A percentile compares a stretch with the other conserved stretches of the same genome.
Evolutionary conservation across 2,888 invertebrate species (phyloP).

Genomic region (Cheilosia scutellata): DNA sequence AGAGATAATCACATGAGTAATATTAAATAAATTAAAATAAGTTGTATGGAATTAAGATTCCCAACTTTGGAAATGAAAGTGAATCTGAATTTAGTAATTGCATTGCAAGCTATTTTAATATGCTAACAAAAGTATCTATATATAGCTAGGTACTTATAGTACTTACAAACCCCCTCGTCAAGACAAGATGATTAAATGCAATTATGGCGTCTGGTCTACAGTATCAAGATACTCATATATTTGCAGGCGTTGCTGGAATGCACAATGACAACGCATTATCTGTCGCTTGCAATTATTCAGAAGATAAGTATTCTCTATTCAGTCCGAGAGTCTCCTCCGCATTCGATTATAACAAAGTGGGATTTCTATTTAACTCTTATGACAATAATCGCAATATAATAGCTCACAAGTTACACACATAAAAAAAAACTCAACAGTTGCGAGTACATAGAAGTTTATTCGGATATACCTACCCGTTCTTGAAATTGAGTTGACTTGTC

Average conservation of each 20-base stretch:
- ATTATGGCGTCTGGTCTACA: constrained; percentile 18
- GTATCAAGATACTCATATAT: not conserved
- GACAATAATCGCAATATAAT: constrained; percentile 17
- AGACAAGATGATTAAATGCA: constrained; percentile 21
- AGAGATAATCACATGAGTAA: constrained; percentile 40
- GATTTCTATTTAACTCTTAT: constrained; percentile 3
- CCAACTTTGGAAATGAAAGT: not conserved
- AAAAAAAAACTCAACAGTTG: not conserved
- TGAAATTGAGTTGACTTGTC: constrained; percentile 31
- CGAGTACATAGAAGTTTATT: constrained; percentile 12
- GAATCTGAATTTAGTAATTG: not conserved
- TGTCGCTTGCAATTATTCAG: constrained; percentile 10
- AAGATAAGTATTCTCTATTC: constrained; percentile 12
- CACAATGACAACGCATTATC: constrained; percentile 9
- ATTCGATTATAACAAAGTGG: constrained; percentile 15
- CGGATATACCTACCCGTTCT: constrained; percentile 9
- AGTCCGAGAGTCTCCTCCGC: constrained; percentile 10
- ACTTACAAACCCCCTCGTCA: not conserved
- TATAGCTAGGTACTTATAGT: not conserved
- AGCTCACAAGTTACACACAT: constrained; percentile 2
- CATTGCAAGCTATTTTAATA: not conserved
- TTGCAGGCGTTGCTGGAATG: constrained; percentile 7
- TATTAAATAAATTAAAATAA: constrained; percentile 15
- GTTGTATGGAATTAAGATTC: constrained; percentile 1
- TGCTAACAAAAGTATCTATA: not conserved